Base-by-base conservation (phyloP, 1,140 invertebrate genomes). In the Platyscapa corneri region DNA sequence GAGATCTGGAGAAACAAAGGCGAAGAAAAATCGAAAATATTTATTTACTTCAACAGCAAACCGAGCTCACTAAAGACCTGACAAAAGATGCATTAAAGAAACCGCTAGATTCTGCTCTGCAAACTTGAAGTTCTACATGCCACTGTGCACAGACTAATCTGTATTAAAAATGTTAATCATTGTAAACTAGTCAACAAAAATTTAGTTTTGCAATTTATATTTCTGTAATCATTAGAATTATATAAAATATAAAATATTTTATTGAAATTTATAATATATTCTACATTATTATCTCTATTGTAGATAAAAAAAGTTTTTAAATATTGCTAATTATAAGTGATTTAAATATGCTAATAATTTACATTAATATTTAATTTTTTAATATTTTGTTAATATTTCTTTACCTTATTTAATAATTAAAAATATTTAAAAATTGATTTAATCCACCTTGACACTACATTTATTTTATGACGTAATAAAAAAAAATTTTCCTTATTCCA, bases 21-120 rank as follows among this genome's bases (percentile, higher is more conserved):
- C 83, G 79, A 49, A 27, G 72, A 65, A 83, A 83, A 75, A 74
- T 87, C 39, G 77, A 82, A 46, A 86, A 84, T 82, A 67, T 82
- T n/a, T 82, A 82, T 39, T 56, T 76, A 39, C 79, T 85, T 18
- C 60, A 83, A 39, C 72, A 86, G 76, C 87, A 86, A 84, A 37
- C 79, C 5, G 32, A 81, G 49, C 23, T 87, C n/a, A 70, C 84
- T 65, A 78, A 70, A 64, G 27, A 76, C 64, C 32, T 75, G 42
- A 34, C 42, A 64, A 75, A 32, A 18, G 56, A 83, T 75, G 14
- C 7, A 82, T 16, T 18, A 7, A 75, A 75, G 0, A 18, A 75
- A 18, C 34, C 0, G 1, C 0, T 32, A 2, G 49, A 70, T 20
- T 46, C 67, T 49, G 5, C 18, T 70, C 53, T 2, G 23, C 1